Percentiles rank a stretch among this genome's conserved stretches.
Conservation (phyloP, 1,140 invertebrate species). For the Metopolophium dirhodum region DNA sequence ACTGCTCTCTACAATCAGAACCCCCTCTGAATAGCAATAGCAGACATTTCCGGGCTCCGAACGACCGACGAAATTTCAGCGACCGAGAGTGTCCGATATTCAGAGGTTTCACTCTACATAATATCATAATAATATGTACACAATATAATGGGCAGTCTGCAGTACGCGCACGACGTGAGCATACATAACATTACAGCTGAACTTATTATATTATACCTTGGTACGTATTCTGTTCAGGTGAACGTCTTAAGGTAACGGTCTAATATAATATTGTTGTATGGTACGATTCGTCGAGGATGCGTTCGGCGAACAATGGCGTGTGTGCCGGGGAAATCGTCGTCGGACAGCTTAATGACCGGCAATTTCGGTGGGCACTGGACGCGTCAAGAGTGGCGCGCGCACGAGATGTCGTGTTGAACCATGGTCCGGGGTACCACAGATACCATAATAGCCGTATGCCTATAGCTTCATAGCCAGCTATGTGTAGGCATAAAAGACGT, state of each 20-base stretch:
- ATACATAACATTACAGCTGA: not conserved
- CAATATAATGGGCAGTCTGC: not conserved
- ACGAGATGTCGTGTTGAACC: not conserved
- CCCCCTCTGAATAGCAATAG: too few relatives aligned
- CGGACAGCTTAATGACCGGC: constrained; percentile 22
- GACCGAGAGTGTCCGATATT: too few relatives aligned
- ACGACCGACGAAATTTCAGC: too few relatives aligned
- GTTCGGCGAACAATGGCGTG: constrained; percentile 6
- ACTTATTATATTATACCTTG: too few relatives aligned
- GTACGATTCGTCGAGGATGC: not conserved
- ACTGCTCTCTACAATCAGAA: too few relatives aligned
- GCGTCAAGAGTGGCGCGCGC: not conserved
- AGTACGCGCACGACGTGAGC: not conserved
- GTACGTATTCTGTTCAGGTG: too few relatives aligned
- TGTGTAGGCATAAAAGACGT: too few relatives aligned
- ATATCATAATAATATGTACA: too few relatives aligned
- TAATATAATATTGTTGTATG: not conserved
- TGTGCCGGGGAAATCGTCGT: not conserved
- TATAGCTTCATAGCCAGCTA: too few relatives aligned
- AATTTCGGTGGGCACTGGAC: not conserved
- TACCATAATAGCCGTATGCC: not conserved
- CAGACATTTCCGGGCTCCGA: too few relatives aligned
- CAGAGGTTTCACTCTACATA: too few relatives aligned
- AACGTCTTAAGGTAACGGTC: too few relatives aligned
- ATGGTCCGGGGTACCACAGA: not conserved